Percentiles rank a stretch among this genome's conserved stretches.
Conservation (phyloP, 2,888 invertebrate species). For the Microplitis deprimator region DNA sequence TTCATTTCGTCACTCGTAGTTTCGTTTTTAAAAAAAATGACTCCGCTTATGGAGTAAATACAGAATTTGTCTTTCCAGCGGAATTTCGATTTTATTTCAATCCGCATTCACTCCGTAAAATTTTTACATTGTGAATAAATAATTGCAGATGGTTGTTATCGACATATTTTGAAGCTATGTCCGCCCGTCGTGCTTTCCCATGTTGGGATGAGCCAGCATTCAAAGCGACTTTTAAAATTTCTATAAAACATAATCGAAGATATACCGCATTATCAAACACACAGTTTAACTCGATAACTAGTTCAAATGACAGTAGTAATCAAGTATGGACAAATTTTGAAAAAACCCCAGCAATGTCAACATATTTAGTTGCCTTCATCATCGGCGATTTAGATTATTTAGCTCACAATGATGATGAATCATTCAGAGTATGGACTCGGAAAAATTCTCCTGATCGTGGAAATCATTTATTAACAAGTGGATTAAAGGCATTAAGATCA, state of each 20-base stretch:
- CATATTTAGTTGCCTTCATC: constrained; percentile 76
- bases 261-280: constrained; percentile 69
- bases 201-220: constrained; percentile 83
- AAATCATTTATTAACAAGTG: constrained; percentile 81
- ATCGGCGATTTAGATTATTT: constrained; percentile 72
- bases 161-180: constrained; percentile 80
- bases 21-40: too few species aligned
- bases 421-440: constrained; percentile 81
- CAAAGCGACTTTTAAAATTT: constrained; percentile 80
- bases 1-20: too few species aligned
- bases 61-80: too few species aligned
- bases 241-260: constrained; percentile 74
- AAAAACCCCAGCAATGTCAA: constrained; percentile 66
- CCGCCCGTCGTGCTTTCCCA: constrained; percentile 81
- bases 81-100: not conserved
- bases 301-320: not conserved
- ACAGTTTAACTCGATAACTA: constrained; percentile 24
- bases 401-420: constrained; percentile 5
- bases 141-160: constrained; percentile 75
- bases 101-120: too few species aligned
- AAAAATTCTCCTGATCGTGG: constrained; percentile 82
- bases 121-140: constrained; percentile 21
- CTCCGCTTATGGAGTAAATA: too few species aligned
- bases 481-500: constrained; percentile 80
- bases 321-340: constrained; percentile 49